Conservation (phyloP, 2,888 invertebrate genomes). For the Stenichneumon culpator region DNA sequence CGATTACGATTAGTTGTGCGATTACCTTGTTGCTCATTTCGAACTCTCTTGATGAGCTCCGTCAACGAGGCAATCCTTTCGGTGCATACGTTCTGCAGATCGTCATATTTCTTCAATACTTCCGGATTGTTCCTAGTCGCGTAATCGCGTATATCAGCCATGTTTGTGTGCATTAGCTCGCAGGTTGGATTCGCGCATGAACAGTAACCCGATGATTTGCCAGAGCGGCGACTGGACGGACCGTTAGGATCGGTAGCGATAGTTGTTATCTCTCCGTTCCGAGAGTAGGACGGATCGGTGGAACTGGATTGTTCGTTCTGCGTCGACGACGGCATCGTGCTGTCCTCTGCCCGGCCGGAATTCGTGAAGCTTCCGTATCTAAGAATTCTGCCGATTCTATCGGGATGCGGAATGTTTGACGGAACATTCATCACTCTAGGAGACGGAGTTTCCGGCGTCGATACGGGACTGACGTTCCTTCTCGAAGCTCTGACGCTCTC, state of each 20-base stretch:
- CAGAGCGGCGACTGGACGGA: conserved; percentile 27
- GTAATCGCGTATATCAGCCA: conserved; percentile 72
- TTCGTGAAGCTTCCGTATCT: conserved; percentile 53
- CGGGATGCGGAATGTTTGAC: conserved; percentile 78
- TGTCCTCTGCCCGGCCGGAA: conserved; percentile 8
- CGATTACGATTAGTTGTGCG: neutral
- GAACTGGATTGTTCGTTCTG: conserved; percentile 68
- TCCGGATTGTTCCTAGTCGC: conserved; percentile 76
- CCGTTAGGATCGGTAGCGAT: neutral
- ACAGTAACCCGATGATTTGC: conserved; percentile 70
- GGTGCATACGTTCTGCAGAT: conserved; percentile 86
- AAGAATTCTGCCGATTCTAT: conserved; percentile 73
- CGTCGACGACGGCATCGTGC: conserved; percentile 54
- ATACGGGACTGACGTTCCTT: conserved; percentile 80
- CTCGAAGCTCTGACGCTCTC: conserved; percentile 70
- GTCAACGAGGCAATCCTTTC: conserved; percentile 87
- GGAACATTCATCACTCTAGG: conserved; percentile 81
- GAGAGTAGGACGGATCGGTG: conserved; percentile 67
- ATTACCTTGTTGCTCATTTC: conserved; percentile 85
- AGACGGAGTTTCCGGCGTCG: conserved; percentile 83
- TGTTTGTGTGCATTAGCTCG: conserved; percentile 73
- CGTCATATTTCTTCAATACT: conserved; percentile 84
- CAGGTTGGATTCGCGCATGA: conserved; percentile 79
- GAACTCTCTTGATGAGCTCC: conserved; percentile 87
- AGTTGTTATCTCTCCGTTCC: conserved; percentile 21